A percentile compares a stretch with the other conserved stretches of the same genome.
These are phyloP conservation scores for Cheilinus undulatus DNA, from an alignment of 2,113 vertebrate species.

Conservation along the genomic window DNA sequence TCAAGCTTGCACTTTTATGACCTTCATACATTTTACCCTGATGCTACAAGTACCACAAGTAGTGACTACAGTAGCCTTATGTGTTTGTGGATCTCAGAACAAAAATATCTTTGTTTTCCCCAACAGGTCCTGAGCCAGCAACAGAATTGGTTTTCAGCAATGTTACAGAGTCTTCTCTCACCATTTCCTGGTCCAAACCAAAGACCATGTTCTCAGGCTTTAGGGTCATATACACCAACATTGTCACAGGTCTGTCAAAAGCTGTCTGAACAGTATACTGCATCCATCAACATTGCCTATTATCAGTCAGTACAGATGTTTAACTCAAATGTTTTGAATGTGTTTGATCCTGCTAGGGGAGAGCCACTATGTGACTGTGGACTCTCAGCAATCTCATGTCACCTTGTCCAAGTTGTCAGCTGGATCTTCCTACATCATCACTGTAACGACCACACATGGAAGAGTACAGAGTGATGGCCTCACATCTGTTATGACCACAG, in stretches of 20 bases:
- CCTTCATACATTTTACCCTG: background rate
- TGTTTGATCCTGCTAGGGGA: constrained; percentile 80
- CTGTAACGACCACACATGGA: constrained; percentile 82
- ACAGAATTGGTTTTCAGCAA: constrained; percentile 82
- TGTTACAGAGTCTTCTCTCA: constrained; percentile 81
- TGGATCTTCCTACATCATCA: constrained; percentile 86
- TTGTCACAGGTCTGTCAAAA: constrained; percentile 72
- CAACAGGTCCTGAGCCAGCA: constrained; percentile 80
- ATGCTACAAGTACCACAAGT: background rate
- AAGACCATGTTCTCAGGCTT: constrained; percentile 73
- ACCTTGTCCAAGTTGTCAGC: constrained; percentile 81
- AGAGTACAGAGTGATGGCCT: constrained; percentile 86
- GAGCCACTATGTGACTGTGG: constrained; percentile 79
- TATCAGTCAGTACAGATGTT: background rate
- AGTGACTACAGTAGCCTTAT: background rate
- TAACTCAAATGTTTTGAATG: constrained; percentile 8
- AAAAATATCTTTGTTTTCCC: constrained; percentile 15
- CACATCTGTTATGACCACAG: constrained; percentile 85
- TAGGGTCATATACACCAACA: constrained; percentile 80
- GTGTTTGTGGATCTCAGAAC: too few species aligned
- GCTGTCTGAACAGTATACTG: background rate
- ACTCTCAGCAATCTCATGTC: constrained; percentile 73
- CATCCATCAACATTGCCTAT: background rate
- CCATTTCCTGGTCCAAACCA: constrained; percentile 82
- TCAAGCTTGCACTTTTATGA: background rate